Conservation (phyloP, 92 coral and sea anemone genomes). For the Meandrina meandrites region DNA sequence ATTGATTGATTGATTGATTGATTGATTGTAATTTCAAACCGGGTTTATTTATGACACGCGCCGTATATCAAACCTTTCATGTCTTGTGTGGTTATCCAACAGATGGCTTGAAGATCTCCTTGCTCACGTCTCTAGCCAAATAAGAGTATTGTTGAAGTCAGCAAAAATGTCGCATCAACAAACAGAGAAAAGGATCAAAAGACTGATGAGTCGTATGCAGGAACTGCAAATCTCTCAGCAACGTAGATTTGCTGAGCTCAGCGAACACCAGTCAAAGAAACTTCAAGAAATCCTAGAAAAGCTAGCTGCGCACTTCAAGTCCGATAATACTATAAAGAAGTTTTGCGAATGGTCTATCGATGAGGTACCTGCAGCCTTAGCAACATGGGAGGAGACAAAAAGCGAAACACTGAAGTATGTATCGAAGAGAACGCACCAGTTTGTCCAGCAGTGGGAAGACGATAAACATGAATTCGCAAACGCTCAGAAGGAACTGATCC, state of each 20-base stretch:
- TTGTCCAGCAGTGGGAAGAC: constrained; percentile 22
- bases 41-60: no score
- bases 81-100: constrained; percentile 1
- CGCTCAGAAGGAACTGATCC: background rate
- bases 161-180: background rate
- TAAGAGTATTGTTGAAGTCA: background rate
- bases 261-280: background rate
- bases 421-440: constrained; percentile 8
- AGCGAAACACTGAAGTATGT: background rate
- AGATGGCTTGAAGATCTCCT: constrained; percentile 18
- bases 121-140: background rate
- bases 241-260: background rate
- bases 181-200: background rate
- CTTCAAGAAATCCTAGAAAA: background rate
- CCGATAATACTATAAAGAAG: background rate
- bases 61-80: no score
- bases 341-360: constrained; percentile 6
- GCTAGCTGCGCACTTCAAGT: background rate
- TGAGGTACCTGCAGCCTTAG: background rate
- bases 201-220: constrained; percentile 1
- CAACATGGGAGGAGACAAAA: constrained; percentile 13
- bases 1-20: no score
- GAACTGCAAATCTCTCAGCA: background rate
- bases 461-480: constrained; percentile 5
- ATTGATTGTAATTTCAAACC: no score